Percentiles rank a stretch among this genome's conserved stretches.
Evolutionary conservation across 2,888 invertebrate genomes (phyloP).

Genomic region (Serripes groenlandicus): DNA sequence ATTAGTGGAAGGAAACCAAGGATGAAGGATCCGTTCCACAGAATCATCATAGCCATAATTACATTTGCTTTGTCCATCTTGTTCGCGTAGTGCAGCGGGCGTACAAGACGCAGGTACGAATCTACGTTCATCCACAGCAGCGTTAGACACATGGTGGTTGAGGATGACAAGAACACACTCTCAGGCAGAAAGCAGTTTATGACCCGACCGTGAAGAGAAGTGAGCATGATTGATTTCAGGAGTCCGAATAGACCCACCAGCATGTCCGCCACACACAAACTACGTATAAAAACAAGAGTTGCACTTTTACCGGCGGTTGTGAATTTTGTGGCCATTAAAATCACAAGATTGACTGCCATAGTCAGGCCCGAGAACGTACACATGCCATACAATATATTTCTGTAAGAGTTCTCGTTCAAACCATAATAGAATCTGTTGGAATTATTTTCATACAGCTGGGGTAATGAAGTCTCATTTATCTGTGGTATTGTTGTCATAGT

Average conservation of each 20-base stretch:
- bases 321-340: constrained; percentile 75
- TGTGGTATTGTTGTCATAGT: too few species aligned
- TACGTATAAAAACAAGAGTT: constrained; percentile 80
- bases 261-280: constrained; percentile 77
- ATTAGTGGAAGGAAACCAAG: constrained; percentile 82
- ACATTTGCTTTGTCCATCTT: constrained; percentile 78
- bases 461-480: too few species aligned
- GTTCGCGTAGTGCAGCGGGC: constrained; percentile 67
- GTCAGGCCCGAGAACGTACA: constrained; percentile 64
- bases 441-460: background rate
- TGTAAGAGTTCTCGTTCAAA: constrained; percentile 16
- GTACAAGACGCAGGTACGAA: constrained; percentile 73
- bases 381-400: constrained; percentile 34
- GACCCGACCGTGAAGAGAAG: constrained; percentile 60
- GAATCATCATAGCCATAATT: constrained; percentile 76
- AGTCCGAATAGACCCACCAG: constrained; percentile 78
- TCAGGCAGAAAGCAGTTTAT: constrained; percentile 83
- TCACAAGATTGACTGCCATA: constrained; percentile 68
- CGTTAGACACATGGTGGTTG: constrained; percentile 74
- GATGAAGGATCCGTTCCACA: constrained; percentile 82
- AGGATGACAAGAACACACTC: constrained; percentile 78
- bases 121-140: constrained; percentile 77
- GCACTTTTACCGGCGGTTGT: constrained; percentile 77
- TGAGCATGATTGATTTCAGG: constrained; percentile 74
- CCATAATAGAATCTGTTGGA: background rate